Percentiles rank a stretch among this genome's conserved stretches.
Evolutionary conservation across 2,797 vertebrate genomes (phyloP).

Genomic region (Pristis pectinata): DNA sequence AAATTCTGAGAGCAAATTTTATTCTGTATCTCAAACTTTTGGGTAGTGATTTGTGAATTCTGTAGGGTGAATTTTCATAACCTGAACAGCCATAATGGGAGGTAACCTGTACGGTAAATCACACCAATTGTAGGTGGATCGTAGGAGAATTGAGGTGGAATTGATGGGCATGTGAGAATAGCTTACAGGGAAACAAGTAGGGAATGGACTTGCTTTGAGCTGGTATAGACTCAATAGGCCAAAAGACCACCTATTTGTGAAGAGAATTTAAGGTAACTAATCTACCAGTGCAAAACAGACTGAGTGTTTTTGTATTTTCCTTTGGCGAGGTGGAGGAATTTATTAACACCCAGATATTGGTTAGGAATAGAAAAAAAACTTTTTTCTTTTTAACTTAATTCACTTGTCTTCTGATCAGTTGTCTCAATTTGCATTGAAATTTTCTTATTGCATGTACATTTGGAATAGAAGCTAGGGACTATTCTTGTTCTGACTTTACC

Average conservation of each 20-base stretch:
- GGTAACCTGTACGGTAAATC: no score
- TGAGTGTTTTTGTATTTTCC: neutral
- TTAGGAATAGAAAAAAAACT: neutral
- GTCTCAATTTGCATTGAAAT: neutral
- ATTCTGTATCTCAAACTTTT: no score
- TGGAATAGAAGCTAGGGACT: neutral
- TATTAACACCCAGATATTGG: neutral
- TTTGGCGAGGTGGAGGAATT: neutral
- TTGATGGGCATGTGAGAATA: no score
- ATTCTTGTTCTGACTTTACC: neutral
- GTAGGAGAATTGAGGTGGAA: no score
- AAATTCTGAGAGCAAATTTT: no score
- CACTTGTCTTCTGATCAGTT: neutral
- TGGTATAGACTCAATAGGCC: no score
- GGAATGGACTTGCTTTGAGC: no score
- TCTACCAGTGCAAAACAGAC: neutral
- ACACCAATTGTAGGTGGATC: no score
- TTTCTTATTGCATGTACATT: neutral
- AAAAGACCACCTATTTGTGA: neutral
- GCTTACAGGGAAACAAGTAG: no score
- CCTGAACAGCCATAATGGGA: no score
- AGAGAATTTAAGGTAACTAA: neutral
- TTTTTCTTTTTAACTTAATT: neutral
- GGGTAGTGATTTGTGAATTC: no score
- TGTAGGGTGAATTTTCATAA: no score